A percentile compares a stretch with the other conserved stretches of the same genome.
These are phyloP conservation scores for Notolepis coatsorum DNA, from an alignment of 2,797 vertebrate species.

Conservation along the genomic window DNA sequence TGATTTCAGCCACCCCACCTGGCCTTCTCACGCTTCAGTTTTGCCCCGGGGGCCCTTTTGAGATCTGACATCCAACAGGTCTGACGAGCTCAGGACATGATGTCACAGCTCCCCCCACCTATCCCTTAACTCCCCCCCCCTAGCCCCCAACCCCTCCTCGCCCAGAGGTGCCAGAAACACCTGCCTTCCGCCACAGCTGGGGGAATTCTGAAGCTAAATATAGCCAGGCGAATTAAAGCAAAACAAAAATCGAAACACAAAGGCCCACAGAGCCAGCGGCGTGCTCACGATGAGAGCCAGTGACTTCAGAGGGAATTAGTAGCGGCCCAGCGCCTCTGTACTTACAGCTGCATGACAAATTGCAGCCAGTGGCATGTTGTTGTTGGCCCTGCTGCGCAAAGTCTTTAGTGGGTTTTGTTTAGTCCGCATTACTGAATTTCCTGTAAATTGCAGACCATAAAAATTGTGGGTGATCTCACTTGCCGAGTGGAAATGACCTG, in stretches of 20 bases:
- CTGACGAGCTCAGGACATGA: conserved; percentile 74
- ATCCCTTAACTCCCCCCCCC: background rate
- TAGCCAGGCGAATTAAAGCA: conserved; percentile 69
- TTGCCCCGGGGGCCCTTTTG: conserved; percentile 49
- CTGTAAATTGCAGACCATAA: conserved; percentile 45
- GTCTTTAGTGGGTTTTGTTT: conserved; percentile 51
- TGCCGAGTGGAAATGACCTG: conserved; percentile 12
- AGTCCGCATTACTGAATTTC: conserved; percentile 44
- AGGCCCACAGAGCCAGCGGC: conserved; percentile 55
- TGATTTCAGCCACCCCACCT: conserved; percentile 55
- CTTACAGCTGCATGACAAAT: conserved; percentile 69
- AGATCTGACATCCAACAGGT: conserved; percentile 59
- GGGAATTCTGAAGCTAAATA: conserved; percentile 80
- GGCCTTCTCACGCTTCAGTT: conserved; percentile 68
- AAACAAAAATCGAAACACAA: conserved; percentile 73
- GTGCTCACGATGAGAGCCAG: conserved; percentile 44
- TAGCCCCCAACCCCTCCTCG: conserved; percentile 1
- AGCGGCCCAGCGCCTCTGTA: conserved; percentile 40
- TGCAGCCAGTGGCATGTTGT: conserved; percentile 45
- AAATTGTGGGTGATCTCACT: conserved; percentile 27
- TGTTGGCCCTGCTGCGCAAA: conserved; percentile 35
- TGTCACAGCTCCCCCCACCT: conserved; percentile 63
- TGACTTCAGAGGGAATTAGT: conserved; percentile 70
- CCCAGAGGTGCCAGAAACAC: conserved; percentile 69
- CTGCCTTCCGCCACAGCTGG: conserved; percentile 74